Base-by-base conservation (phyloP, 2,113 vertebrate species). In the Coryphaenoides rupestris region DNA sequence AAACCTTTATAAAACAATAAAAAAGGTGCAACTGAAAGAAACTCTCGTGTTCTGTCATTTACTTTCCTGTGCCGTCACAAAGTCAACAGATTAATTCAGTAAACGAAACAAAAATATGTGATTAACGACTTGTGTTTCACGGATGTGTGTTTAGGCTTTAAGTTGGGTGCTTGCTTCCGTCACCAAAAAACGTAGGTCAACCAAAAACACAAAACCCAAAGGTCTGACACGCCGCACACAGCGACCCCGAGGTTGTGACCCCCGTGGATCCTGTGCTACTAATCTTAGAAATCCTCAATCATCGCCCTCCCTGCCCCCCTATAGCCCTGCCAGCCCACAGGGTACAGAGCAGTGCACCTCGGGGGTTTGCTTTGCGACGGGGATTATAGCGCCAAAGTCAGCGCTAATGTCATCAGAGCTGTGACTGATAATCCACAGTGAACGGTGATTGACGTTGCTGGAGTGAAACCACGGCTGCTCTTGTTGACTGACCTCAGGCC, bases 361-460 rank as follows among this genome's bases (percentile, higher is more conserved):
- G 15, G 21, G 15, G 62, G 70, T 67, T 26, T 57, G 67, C 66
- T 66, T 2, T 17, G 2, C 15, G 15, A 6, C n/a, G 19, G 53
- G 19, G 10, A 19, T 67, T 47, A 53, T 40, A 65, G 63, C 22
- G 53, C 47, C 55, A 73, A 16, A 19, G 14, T n/a, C 57, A 21
- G 21, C 13, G 64, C 74, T 75, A 74, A 80, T 83, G 74, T 68
- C 73, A 74, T 84, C 70, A 71, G 57, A 45, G 19, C 66, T 15
- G 60, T 68, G 68, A 66, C 76, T 66, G 76, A 76, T 69, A 70
- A 75, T 63, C 16, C 55, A 0, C 28, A 14, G 45, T 56, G 50
- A 77, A 66, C 64, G 56, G 69, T 21, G 55, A 69, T 63, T 17
- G 33, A 64, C 61, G 55, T 50, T 47, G 13, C 33, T 40, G 33